These are phyloP conservation scores for Philopotamus ludificatus DNA, from an alignment of 1,140 invertebrate genomes.

Conservation along the genomic window DNA sequence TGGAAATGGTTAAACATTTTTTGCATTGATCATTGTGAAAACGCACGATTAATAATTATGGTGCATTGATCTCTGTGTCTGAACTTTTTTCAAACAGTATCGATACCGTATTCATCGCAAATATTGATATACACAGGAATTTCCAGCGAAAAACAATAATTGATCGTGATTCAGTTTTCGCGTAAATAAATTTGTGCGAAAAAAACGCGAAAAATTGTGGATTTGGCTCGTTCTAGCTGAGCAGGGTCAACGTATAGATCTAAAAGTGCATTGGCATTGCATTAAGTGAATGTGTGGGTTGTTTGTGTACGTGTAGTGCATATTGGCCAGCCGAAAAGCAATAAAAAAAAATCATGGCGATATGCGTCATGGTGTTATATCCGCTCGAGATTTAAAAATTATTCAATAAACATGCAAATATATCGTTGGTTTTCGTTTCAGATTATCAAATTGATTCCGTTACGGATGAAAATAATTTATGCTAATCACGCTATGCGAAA, in stretches of 20 bases:
- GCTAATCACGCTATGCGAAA: too few species aligned
- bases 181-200: too few species aligned
- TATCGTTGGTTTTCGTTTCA: not conserved
- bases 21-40: too few species aligned
- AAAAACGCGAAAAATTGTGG: too few species aligned
- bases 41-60: too few species aligned
- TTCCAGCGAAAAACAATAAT: too few species aligned
- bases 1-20: too few species aligned
- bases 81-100: too few species aligned
- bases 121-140: too few species aligned
- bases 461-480: not conserved
- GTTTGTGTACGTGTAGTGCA: constrained; percentile 27
- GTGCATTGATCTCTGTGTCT: too few species aligned
- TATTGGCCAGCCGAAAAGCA: constrained; percentile 37
- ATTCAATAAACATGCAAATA: constrained; percentile 9
- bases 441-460: not conserved
- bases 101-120: too few species aligned
- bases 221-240: constrained; percentile 7
- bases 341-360: constrained; percentile 29
- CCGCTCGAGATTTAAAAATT: constrained; percentile 9
- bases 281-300: constrained; percentile 11
- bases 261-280: constrained; percentile 39
- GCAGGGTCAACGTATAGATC: constrained; percentile 28
- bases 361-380: constrained; percentile 16
- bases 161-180: too few species aligned